Evolutionary conservation across 2,113 vertebrate genomes (phyloP).

Genomic region (Pholis gunnellus): DNA sequence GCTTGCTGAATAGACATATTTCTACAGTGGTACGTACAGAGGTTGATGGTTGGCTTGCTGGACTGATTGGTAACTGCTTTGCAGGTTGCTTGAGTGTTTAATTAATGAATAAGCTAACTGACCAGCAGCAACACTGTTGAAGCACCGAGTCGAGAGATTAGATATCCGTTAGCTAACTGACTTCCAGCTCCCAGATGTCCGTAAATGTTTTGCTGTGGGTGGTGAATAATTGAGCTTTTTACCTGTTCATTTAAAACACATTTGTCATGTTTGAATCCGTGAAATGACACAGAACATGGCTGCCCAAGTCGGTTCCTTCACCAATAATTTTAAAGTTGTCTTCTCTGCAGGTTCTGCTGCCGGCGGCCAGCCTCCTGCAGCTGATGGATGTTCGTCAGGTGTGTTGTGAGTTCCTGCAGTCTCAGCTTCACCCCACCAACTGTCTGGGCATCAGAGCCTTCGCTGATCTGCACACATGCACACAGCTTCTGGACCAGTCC

Average conservation of each 20-base stretch:
- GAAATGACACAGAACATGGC: neutral
- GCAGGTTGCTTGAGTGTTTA: neutral
- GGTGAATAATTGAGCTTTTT: neutral
- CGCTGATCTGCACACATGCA: constrained; percentile 95
- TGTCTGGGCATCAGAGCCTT: constrained; percentile 97
- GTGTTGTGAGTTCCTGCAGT: constrained; percentile 96
- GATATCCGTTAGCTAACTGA: too few species aligned
- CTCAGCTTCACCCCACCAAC: constrained; percentile 95
- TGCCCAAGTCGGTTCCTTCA: neutral
- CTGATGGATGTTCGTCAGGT: constrained; percentile 95
- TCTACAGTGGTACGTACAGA: too few species aligned
- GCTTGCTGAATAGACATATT: neutral
- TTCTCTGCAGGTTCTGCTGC: constrained; percentile 89
- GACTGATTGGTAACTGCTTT: neutral
- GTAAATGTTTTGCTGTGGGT: neutral
- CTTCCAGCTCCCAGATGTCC: neutral
- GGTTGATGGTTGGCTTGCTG: neutral
- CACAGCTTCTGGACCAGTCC: constrained; percentile 91
- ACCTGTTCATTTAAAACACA: neutral
- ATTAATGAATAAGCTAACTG: neutral
- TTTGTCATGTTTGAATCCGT: neutral
- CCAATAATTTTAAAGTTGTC: neutral
- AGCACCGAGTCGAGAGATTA: too few species aligned
- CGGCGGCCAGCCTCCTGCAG: constrained; percentile 94
- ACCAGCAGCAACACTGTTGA: too few species aligned